A percentile compares a stretch with the other conserved stretches of the same genome.
Evolutionary conservation across 1,140 invertebrate species (phyloP).

Genomic region (Asobara japonica): DNA sequence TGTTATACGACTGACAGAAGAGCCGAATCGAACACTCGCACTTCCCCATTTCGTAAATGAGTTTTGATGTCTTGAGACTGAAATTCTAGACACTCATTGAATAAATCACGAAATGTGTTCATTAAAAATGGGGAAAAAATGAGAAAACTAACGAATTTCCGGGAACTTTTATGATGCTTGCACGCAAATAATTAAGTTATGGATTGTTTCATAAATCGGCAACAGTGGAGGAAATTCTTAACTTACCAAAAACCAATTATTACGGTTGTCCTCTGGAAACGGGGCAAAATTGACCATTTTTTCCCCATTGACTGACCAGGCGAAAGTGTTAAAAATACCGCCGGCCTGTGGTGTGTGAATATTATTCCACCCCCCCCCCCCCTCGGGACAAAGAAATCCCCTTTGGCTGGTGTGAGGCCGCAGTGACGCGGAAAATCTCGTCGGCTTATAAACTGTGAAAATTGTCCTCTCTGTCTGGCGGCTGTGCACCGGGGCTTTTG

Average conservation of each 20-base stretch:
- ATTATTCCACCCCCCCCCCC: constrained; percentile 2
- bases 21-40: background rate
- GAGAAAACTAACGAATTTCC: too few relatives aligned
- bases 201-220: too few relatives aligned
- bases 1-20: background rate
- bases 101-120: too few relatives aligned
- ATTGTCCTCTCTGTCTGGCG: background rate
- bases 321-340: background rate
- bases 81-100: too few relatives aligned
- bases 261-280: too few relatives aligned
- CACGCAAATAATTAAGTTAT: too few relatives aligned
- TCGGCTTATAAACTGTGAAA: constrained; percentile 1
- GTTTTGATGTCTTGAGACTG: background rate
- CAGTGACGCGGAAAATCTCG: background rate
- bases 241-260: too few relatives aligned
- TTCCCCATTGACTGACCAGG: background rate
- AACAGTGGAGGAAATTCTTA: too few relatives aligned
- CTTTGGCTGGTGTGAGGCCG: background rate
- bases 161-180: too few relatives aligned
- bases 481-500: background rate
- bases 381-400: background rate
- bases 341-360: background rate
- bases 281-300: too few relatives aligned
- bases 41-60: background rate
- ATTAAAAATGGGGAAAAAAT: too few relatives aligned